Base-by-base conservation (phyloP, 2,797 vertebrate genomes). In the Thunnus albacares region DNA sequence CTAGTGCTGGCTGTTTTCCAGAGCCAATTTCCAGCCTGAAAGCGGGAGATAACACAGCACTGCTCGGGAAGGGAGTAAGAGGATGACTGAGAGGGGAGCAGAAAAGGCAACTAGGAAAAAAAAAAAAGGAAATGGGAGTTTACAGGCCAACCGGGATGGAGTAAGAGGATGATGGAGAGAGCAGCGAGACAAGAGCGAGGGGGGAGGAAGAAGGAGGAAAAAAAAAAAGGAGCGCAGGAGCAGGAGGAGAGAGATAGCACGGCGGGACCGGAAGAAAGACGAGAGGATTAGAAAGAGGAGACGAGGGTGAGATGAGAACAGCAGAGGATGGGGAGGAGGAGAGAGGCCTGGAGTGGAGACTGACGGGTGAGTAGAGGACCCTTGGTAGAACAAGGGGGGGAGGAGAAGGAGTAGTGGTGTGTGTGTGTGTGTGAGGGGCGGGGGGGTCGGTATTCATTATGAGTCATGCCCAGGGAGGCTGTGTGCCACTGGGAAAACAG, bases 11-110 rank as follows among this genome's bases (percentile, higher is more conserved):
- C 69, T 64, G 59, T 75, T 85, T 78, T 82, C 85, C 85, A 86
- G 72, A 79, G 78, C 30, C 76, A 77, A 56, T 82, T 81, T 82
- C 73, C 57, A 80, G 87, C 83, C 90, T 92, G 90, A 87, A 87
- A 86, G 82, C 17, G 0, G 57, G 74, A 89, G 89, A 93, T 92
- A 93, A 89, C 87, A 6, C 30, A 3, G 75, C 73, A 0, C 64
- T 75, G 82, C 78, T 86, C 18, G 8, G 77, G 87, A 87, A 43
- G 66, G 68, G 52, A 82, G 59, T 68, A 66, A 78, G 76, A 83
- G 85, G 77, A 78, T 76, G 85, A 80, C 53, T 14, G 72, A 45
- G 74, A 69, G 67, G 80, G 62, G 43, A 45, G 65, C 12, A 4
- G 9, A 55, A 58, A 64, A 75, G 53, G 80, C 22, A 59, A 33